Evolutionary conservation across 2,888 invertebrate species (phyloP), one percentile per base, ranked within the genome.

Genomic region (Andrena minutula): DNA sequence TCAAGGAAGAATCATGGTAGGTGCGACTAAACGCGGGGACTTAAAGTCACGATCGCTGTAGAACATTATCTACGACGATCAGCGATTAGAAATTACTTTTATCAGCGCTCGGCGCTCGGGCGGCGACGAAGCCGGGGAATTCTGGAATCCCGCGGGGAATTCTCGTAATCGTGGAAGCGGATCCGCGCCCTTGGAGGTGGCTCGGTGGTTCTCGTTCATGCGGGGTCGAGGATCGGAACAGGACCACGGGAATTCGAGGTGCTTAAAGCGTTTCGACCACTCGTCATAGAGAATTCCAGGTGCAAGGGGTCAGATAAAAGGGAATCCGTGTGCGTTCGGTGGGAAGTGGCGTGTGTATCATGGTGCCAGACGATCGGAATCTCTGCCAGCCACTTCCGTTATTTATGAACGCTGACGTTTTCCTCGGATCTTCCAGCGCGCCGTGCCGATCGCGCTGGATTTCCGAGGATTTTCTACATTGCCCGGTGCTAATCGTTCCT

Each of bases 241-340:
- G 86, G 80, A 86, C 83, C 86, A 76, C 75, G 89, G 75, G 90
- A 90, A 90, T 90, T 88, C 88, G 82, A 70, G 89, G 86, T 88
- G 86, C 88, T 88, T 85, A 79, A 86, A 79, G 82, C 85, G 86
- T 88, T 90, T 87, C 87, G 87, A 88, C 90, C 88, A 89, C 90
- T 90, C 90, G 82, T 91, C 90, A 90, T 89, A 86, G 89, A 82
- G 87, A 85, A 90, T 91, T 89, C 90, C 83, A 81, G 84, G 75
- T 82, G 84, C 82, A 80, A 35, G 58, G 69, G 72, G 72, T 84
- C 85, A 85, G 90, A 86, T 91, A 91, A 91, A 90, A 89, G 87
- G 77, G 85, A 83, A 90, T 88, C 86, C 85, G 83, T 86, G 84
- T 83, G 79, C 80, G 65, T 56, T 69, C 82, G 79, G 76, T 58